Evolutionary conservation across 2,797 vertebrate species (phyloP), one percentile per base, ranked within the genome.

Genomic region (Lacerta viridis): DNA sequence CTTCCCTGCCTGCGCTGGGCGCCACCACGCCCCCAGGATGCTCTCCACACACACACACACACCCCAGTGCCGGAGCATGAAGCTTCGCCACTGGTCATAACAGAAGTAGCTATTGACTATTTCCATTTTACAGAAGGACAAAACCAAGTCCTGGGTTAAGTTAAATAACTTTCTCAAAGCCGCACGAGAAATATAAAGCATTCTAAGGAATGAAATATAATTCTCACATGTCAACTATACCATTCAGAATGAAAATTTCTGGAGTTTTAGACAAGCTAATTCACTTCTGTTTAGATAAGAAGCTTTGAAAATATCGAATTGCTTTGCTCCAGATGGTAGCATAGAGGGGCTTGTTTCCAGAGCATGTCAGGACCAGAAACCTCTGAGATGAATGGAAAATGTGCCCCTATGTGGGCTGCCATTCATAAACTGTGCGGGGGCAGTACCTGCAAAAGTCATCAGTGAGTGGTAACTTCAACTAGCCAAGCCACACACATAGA

Each of bases 191-290:
- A 68, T 66, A 25, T 76, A 46, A 50, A 89, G 46, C 18, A 36
- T 8, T 64, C 5, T n/a, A 80, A 84, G 41, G 5, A 89, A 66
- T 68, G 61, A 20, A 68, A 50, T 5, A 72, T 79, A 75, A 80
- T 74, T 7, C 55, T 33, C 66, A 18, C 9, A 20, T 82, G 69
- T 29, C 15, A 2, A 9, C 5, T 50, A 20, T 39, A 59, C 75
- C 17, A 17, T 79, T 83, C 50, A 27, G 64, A 76, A 76, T 92
- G 92, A 92, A 41, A 61, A 18, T 25, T 78, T 84, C 64, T 79
- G 92, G 91, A 89, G 76, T 83, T 90, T 93, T 83, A 83, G 90
- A 66, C 23, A 61, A 41, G 68, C 68, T 23, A 78, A 76, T 36
- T 91, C 89, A 84, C 83, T 80, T 78, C 86, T 88, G 81, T 64